Evolutionary conservation across 2,113 vertebrate species (phyloP).

Genomic region (Myiopsitta monachus): DNA sequence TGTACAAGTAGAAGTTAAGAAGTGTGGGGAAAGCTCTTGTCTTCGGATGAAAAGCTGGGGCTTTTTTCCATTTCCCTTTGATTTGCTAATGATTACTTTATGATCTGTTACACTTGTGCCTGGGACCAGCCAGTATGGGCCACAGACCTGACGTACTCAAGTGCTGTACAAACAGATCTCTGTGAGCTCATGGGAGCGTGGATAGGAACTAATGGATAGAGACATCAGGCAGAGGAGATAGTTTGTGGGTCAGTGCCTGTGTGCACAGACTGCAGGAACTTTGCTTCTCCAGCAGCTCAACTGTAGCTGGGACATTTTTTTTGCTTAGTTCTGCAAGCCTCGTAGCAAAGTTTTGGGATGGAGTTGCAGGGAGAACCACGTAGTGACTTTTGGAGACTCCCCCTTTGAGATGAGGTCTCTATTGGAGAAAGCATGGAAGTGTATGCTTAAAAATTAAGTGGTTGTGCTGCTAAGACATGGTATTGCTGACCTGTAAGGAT

Average conservation of each 20-base stretch:
- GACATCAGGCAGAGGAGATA: background rate
- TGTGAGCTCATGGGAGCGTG: background rate
- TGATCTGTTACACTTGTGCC: background rate
- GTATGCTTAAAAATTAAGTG: background rate
- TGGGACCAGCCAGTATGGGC: conserved; percentile 9
- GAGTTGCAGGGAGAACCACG: background rate
- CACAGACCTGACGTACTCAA: background rate
- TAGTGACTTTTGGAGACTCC: background rate
- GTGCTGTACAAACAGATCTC: background rate
- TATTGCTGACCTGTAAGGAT: background rate
- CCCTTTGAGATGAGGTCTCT: background rate
- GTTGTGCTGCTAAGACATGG: background rate
- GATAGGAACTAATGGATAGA: background rate
- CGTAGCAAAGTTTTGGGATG: background rate
- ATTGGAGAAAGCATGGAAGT: background rate
- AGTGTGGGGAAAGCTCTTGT: background rate
- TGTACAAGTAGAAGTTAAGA: background rate
- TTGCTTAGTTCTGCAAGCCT: background rate
- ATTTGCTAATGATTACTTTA: conserved; percentile 37
- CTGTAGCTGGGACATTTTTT: background rate
- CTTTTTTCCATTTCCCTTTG: background rate
- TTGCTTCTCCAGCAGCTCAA: background rate
- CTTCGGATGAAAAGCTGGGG: background rate
- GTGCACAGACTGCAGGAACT: background rate
- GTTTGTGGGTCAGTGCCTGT: background rate